Conservation (phyloP, 1,140 invertebrate species). For the Macrobrachium nipponense region DNA sequence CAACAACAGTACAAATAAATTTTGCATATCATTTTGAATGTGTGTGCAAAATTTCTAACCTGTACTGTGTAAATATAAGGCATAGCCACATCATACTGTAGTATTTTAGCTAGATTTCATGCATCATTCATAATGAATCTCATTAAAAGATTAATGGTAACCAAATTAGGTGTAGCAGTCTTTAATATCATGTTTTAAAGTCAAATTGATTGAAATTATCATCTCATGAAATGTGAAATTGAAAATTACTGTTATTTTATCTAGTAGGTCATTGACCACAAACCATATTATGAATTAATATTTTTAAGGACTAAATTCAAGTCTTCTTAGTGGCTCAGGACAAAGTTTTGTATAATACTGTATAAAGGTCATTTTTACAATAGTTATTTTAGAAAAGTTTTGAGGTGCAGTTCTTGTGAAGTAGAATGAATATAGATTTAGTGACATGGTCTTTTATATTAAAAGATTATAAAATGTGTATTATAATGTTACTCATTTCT, state of each 20-base stretch:
- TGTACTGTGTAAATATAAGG: slow-evolving; percentile 30
- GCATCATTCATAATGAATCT: too few species aligned
- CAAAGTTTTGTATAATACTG: slow-evolving; percentile 45
- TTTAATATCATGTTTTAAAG: too few species aligned
- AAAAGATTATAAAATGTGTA: slow-evolving; percentile 9
- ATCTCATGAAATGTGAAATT: too few species aligned
- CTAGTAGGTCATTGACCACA: not conserved
- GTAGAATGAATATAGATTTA: slow-evolving; percentile 5
- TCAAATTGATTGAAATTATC: too few species aligned
- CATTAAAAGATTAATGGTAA: too few species aligned
- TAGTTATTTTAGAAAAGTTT: slow-evolving; percentile 27
- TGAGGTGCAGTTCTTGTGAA: slow-evolving; percentile 31
- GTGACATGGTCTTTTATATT: not conserved
- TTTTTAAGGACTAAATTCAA: slow-evolving; percentile 51
- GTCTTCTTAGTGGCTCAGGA: slow-evolving; percentile 55
- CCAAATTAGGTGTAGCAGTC: too few species aligned
- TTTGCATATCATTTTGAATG: slow-evolving; percentile 34
- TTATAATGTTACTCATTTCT: not conserved
- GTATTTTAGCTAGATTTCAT: too few species aligned
- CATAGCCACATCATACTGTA: too few species aligned
- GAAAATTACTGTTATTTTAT: too few species aligned
- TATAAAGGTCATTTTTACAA: slow-evolving; percentile 48
- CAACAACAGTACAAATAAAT: slow-evolving; percentile 45
- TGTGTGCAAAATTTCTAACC: slow-evolving; percentile 17
- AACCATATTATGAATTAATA: slow-evolving; percentile 23